Conservation (phyloP, 92 coral and sea anemone genomes). For the Phenganax marumi region DNA sequence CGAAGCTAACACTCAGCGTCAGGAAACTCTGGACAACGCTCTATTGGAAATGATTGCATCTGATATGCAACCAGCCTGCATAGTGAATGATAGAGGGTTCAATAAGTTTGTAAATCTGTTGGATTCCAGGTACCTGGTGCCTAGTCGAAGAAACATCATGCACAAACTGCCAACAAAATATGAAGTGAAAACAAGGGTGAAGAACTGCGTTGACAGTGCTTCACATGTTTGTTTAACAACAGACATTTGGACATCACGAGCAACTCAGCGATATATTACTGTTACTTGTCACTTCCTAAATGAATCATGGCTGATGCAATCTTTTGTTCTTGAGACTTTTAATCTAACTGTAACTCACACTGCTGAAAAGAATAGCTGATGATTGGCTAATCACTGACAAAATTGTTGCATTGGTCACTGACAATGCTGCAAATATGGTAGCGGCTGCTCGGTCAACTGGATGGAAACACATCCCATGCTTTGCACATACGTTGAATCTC, state of each 20-base stretch:
- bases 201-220: conserved; percentile 10
- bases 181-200: conserved; percentile 26
- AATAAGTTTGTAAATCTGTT: background rate
- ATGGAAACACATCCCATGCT: conserved; percentile 49
- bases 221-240: conserved; percentile 36
- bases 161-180: background rate
- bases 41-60: background rate
- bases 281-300: conserved; percentile 27
- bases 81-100: background rate
- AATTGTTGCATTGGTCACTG: conserved; percentile 47
- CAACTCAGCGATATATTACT: conserved; percentile 26
- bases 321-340: conserved; percentile 47
- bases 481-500: conserved; percentile 40
- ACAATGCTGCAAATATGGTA: conserved; percentile 41
- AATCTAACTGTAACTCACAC: conserved; percentile 21
- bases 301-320: conserved; percentile 36
- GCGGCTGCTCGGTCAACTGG: conserved; percentile 37
- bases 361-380: conserved; percentile 39
- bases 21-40: background rate
- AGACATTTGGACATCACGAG: conserved; percentile 38
- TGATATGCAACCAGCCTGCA: background rate
- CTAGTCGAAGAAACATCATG: background rate
- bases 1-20: background rate
- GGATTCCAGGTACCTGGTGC: background rate
- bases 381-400: conserved; percentile 43